A percentile compares a stretch with the other conserved stretches of the same genome.
Evolutionary conservation across 30 jellyfish, hydroid and myxozoan species (phyloP).

Genomic region (Mastigias papua): DNA sequence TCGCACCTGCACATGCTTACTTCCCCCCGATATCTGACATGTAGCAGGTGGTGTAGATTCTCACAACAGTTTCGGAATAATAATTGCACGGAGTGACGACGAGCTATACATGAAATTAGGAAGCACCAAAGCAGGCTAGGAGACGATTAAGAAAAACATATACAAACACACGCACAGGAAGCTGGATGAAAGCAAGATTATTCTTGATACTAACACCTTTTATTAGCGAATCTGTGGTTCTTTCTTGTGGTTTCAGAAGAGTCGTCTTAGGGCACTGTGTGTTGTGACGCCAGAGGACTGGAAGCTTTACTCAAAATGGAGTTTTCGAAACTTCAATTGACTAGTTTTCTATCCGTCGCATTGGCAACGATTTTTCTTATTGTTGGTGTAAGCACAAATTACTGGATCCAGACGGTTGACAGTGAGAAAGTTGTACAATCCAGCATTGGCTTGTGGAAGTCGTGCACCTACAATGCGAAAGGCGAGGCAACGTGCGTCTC

Average conservation of each 20-base stretch:
- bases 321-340: constrained; percentile 34
- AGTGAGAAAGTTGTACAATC: constrained; percentile 17
- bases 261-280: background rate
- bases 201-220: background rate
- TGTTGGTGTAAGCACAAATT: constrained; percentile 58
- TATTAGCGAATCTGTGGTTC: background rate
- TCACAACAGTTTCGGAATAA: background rate
- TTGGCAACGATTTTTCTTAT: constrained; percentile 42
- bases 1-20: background rate
- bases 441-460: constrained; percentile 50
- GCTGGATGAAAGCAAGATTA: background rate
- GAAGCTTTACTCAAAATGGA: background rate
- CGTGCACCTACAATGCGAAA: constrained; percentile 48
- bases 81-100: background rate
- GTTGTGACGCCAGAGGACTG: background rate
- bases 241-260: background rate
- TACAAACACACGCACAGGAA: background rate
- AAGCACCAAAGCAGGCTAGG: too few relatives aligned
- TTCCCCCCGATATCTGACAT: background rate
- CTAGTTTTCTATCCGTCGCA: background rate
- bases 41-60: background rate
- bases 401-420: constrained; percentile 51
- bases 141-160: background rate
- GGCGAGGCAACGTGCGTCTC: constrained; percentile 38
- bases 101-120: too few relatives aligned